These are phyloP conservation scores for Eciton burchellii DNA, from an alignment of 1,140 invertebrate species.

Conservation along the genomic window DNA sequence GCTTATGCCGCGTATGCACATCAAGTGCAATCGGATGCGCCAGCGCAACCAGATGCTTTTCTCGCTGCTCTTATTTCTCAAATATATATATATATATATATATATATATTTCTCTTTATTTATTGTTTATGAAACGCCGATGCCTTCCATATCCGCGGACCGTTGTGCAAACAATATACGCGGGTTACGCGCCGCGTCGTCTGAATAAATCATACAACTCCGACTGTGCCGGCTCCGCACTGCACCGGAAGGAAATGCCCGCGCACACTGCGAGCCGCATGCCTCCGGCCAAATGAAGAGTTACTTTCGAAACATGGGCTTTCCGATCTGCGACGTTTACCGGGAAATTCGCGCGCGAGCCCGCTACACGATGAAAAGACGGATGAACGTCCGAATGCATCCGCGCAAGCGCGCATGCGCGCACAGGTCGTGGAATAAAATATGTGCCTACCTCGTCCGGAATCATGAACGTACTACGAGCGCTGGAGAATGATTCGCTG, in stretches of 20 bases:
- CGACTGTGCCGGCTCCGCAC: slow-evolving; percentile 37
- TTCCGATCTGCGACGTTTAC: slow-evolving; percentile 50
- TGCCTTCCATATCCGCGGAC: slow-evolving; percentile 49
- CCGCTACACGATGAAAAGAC: not conserved
- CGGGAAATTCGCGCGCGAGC: slow-evolving; percentile 41
- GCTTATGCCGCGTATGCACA: slow-evolving; percentile 18
- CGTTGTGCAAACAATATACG: slow-evolving; percentile 65
- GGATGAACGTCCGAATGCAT: slow-evolving; percentile 31
- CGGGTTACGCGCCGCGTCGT: slow-evolving; percentile 39
- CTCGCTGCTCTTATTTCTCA: slow-evolving; percentile 42
- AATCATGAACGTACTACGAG: not conserved
- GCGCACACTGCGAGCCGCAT: slow-evolving; percentile 40
- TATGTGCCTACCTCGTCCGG: not conserved
- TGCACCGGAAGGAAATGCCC: slow-evolving; percentile 53
- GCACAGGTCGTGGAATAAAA: slow-evolving; percentile 23
- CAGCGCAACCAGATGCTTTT: slow-evolving; percentile 1
- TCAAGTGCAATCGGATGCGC: slow-evolving; percentile 14
- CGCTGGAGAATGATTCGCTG: too few relatives aligned
- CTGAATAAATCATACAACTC: slow-evolving; percentile 70
- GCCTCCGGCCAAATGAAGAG: slow-evolving; percentile 67
- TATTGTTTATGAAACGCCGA: slow-evolving; percentile 69
- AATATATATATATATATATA: slow-evolving; percentile 16
- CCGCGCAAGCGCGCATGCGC: too few relatives aligned
- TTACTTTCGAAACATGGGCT: slow-evolving; percentile 66
- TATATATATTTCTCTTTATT: too few relatives aligned